A percentile compares a stretch with the other conserved stretches of the same genome.
phyloP scores from a whole-genome alignment of 2,888 invertebrate genomes.

The Mesorhabditis belari region DNA sequence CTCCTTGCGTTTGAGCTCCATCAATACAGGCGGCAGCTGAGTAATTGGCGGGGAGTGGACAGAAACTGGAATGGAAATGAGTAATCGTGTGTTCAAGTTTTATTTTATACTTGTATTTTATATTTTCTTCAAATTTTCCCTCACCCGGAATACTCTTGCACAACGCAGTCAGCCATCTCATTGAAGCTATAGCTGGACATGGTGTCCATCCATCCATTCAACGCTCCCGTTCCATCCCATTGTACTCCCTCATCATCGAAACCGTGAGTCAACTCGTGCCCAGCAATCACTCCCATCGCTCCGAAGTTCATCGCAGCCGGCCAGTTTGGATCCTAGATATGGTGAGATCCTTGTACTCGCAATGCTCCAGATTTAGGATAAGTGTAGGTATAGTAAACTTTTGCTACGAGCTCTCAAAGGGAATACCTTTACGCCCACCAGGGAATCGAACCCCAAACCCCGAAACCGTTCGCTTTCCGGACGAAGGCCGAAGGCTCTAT shows the following conservation, averaged over 20 bases:
- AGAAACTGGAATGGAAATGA: too few species aligned
- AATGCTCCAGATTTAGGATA: too few species aligned
- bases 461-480: too few species aligned
- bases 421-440: too few species aligned
- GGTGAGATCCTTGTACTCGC: too few species aligned
- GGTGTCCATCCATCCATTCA: constrained; percentile 41
- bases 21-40: constrained; percentile 28
- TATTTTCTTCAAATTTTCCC: too few species aligned
- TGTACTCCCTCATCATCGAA: constrained; percentile 70
- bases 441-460: too few species aligned
- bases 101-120: too few species aligned
- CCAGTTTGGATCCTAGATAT: constrained; percentile 36
- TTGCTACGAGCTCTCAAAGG: too few species aligned
- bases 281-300: constrained; percentile 95
- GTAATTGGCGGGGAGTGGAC: constrained; percentile 33
- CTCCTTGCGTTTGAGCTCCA: constrained; percentile 59
- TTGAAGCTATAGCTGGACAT: constrained; percentile 23
- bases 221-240: constrained; percentile 38
- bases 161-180: constrained; percentile 38
- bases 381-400: too few species aligned
- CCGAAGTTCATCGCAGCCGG: constrained; percentile 64
- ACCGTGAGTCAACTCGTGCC: constrained; percentile 85
- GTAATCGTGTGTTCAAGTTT: too few species aligned
- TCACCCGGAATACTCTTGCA: constrained; percentile 36
- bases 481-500: too few species aligned